Conservation (phyloP, 2,113 vertebrate genomes). For the Myotis lucifugus region DNA sequence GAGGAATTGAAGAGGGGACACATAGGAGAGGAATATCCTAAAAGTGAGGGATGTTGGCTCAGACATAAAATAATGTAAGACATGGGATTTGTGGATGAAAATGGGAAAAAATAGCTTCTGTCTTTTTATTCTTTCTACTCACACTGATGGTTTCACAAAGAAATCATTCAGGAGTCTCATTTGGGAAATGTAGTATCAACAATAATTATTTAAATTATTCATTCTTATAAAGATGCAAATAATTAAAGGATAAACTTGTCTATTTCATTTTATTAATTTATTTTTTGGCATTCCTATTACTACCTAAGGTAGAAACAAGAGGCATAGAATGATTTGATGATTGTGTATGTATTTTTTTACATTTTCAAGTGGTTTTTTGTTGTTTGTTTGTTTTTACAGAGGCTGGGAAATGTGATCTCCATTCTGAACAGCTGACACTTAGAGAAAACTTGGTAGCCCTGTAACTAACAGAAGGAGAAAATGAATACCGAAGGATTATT, state of each 20-base stretch:
- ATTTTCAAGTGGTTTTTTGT: not conserved
- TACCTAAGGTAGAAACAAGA: not conserved
- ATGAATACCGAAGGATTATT: not conserved
- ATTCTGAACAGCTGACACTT: not conserved
- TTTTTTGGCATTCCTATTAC: not conserved
- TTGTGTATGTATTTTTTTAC: constrained; percentile 10
- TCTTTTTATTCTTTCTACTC: not conserved
- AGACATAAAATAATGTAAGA: not conserved
- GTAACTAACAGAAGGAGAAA: not conserved
- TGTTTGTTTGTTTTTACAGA: not conserved
- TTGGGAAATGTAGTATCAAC: not conserved
- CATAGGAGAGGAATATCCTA: not conserved
- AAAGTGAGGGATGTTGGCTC: not conserved
- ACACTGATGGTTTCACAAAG: not conserved
- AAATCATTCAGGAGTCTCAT: not conserved
- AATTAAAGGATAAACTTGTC: not conserved
- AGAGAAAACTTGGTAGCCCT: not conserved
- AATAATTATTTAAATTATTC: not conserved
- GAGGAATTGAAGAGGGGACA: not conserved
- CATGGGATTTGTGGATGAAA: not conserved
- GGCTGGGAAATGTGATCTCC: not conserved
- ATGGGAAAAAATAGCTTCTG: not conserved
- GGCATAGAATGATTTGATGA: not conserved
- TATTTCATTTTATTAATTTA: not conserved
- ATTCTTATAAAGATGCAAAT: constrained; percentile 8